A percentile compares a stretch with the other conserved stretches of the same genome.
Evolutionary conservation across 2,113 vertebrate genomes (phyloP).

Genomic region (Casuarius casuarius): DNA sequence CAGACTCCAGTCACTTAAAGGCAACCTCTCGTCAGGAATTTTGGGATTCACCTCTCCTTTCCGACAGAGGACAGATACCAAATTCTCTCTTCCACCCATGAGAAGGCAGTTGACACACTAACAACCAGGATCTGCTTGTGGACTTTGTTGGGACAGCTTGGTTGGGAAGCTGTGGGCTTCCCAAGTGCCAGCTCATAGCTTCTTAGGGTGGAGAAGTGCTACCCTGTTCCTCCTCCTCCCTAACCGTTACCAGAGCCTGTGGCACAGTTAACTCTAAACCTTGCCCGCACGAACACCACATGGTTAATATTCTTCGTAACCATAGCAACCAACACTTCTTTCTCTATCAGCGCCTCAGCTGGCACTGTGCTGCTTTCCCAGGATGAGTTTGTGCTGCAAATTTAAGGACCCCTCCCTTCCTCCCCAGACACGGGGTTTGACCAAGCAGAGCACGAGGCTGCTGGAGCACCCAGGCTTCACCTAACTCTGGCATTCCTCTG

Average conservation of each 20-base stretch:
- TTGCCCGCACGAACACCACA: not conserved
- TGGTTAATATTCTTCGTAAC: conserved; percentile 56
- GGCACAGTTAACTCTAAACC: not conserved
- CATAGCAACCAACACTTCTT: conserved; percentile 54
- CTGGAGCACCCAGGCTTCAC: not conserved
- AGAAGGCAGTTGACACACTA: not conserved
- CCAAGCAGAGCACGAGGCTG: not conserved
- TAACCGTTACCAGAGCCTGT: not conserved
- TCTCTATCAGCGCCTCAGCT: conserved; percentile 39
- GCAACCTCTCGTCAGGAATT: not conserved
- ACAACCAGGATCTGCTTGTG: not conserved
- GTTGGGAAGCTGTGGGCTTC: not conserved
- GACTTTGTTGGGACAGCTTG: not conserved
- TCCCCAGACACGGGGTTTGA: not conserved
- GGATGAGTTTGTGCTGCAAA: conserved; percentile 1
- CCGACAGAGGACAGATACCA: not conserved
- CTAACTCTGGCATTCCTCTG: not conserved
- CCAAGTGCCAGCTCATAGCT: not conserved
- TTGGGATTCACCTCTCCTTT: not conserved
- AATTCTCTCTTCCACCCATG: not conserved
- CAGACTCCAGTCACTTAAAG: not conserved
- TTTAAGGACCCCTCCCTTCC: not conserved
- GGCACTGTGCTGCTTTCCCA: conserved; percentile 22
- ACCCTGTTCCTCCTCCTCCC: not conserved
- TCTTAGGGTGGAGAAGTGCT: not conserved